phyloP scores from a whole-genome alignment of 2,113 vertebrate genomes.

The Machaerirhynchus nigripectus region DNA sequence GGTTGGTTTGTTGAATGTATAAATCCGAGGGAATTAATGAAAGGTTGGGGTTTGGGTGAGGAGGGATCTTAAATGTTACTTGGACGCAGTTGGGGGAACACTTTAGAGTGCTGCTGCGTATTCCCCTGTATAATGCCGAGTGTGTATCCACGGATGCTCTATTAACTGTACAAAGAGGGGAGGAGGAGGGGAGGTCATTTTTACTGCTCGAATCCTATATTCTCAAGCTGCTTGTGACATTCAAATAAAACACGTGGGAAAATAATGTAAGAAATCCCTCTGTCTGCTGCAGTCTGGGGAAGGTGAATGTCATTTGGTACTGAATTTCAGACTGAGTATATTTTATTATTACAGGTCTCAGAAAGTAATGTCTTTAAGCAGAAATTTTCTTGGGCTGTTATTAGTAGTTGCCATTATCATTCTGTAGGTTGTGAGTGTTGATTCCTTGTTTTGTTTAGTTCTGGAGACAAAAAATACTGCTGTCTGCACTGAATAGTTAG shows the following conservation, averaged over 20 bases:
- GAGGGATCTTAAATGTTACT: not conserved
- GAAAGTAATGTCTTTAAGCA: not conserved
- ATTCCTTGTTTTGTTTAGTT: constrained; percentile 43
- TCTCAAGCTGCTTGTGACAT: constrained; percentile 10
- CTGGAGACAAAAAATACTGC: constrained; percentile 8
- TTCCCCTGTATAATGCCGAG: not conserved
- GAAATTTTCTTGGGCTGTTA: constrained; percentile 23
- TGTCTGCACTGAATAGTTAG: constrained; percentile 1
- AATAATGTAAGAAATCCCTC: not conserved
- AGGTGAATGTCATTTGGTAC: not conserved
- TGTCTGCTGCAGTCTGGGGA: not conserved
- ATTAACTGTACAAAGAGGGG: constrained; percentile 22
- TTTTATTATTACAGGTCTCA: not conserved
- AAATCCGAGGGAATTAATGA: constrained; percentile 43
- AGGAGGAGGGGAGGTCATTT: constrained; percentile 1
- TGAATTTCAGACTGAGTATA: constrained; percentile 4
- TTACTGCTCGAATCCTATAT: not conserved
- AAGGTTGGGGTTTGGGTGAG: constrained; percentile 8
- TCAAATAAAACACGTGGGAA: constrained; percentile 35
- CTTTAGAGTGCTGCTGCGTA: not conserved
- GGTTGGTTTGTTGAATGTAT: constrained; percentile 32
- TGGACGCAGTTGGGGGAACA: constrained; percentile 22
- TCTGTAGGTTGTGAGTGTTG: constrained; percentile 15
- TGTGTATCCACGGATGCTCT: not conserved
- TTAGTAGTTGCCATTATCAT: constrained; percentile 3